Conservation (phyloP, 2,797 vertebrate species). For the Poeciliopsis paucimaculata region DNA sequence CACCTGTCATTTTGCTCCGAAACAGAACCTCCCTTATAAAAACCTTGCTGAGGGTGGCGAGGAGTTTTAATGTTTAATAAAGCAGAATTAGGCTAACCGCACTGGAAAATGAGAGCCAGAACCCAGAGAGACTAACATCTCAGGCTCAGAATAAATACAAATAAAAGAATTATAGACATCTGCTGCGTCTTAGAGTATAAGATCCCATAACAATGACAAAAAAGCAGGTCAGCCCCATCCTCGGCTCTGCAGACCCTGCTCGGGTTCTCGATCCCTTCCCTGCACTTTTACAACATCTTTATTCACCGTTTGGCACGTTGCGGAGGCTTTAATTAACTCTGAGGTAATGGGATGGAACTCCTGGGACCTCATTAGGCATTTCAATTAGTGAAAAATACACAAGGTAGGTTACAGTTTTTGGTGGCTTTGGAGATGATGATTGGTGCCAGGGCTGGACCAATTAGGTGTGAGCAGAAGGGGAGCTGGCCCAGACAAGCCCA, state of each 20-base stretch:
- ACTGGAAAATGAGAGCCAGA: conserved; percentile 72
- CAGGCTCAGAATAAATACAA: conserved; percentile 78
- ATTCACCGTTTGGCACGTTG: conserved; percentile 80
- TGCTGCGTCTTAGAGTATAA: conserved; percentile 74
- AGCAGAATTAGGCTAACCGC: conserved; percentile 75
- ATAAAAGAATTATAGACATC: conserved; percentile 81
- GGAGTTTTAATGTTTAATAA: conserved; percentile 80
- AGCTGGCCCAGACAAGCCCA: conserved; percentile 47
- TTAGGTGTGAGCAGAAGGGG: conserved; percentile 56
- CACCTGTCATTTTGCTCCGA: conserved; percentile 33
- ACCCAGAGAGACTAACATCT: conserved; percentile 65
- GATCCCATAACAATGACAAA: conserved; percentile 78
- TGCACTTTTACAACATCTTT: conserved; percentile 78
- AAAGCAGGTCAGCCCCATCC: conserved; percentile 77
- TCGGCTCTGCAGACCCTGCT: conserved; percentile 48
- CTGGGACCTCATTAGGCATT: conserved; percentile 91
- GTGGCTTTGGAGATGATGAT: conserved; percentile 76
- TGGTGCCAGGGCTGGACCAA: conserved; percentile 77
- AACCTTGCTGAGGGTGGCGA: conserved; percentile 51
- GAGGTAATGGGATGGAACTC: conserved; percentile 86
- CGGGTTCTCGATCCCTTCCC: conserved; percentile 55
- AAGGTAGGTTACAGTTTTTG: conserved; percentile 82
- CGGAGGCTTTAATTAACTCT: conserved; percentile 83
- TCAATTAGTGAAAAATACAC: conserved; percentile 87
- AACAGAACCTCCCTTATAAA: conserved; percentile 38